phyloP scores from a whole-genome alignment of 2,888 invertebrate species.

The Cataglyphis livida region DNA sequence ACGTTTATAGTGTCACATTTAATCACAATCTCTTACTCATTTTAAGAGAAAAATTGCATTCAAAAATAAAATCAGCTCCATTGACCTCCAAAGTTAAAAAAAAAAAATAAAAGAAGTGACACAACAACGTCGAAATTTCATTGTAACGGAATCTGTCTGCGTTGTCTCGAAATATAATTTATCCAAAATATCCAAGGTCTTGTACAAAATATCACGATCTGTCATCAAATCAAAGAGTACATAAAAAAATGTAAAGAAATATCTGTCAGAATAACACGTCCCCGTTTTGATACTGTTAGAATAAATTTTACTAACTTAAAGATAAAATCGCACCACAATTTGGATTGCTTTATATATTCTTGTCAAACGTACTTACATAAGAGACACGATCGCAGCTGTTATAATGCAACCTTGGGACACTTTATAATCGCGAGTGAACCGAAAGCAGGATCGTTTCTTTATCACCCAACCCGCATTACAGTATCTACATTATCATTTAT shows the following conservation, averaged over 20 bases:
- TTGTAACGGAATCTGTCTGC: background rate
- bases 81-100: background rate
- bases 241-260: background rate
- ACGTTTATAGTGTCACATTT: background rate
- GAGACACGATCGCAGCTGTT: constrained; percentile 21
- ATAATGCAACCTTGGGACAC: constrained; percentile 15
- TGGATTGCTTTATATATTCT: constrained; percentile 26
- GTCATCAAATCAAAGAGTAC: background rate
- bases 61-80: background rate
- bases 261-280: background rate
- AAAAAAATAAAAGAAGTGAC: background rate
- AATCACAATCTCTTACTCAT: background rate
- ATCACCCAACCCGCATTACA: constrained; percentile 8
- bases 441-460: constrained; percentile 25
- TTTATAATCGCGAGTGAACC: constrained; percentile 9
- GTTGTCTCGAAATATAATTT: constrained; percentile 2
- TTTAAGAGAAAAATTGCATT: background rate
- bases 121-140: background rate
- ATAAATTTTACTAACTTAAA: constrained; percentile 14
- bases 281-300: background rate
- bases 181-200: background rate
- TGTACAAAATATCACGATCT: background rate
- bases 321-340: background rate
- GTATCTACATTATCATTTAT: constrained; percentile 31
- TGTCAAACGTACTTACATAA: constrained; percentile 27